Evolutionary conservation across 1,140 invertebrate species (phyloP).

Genomic region (Drosophila mayri): DNA sequence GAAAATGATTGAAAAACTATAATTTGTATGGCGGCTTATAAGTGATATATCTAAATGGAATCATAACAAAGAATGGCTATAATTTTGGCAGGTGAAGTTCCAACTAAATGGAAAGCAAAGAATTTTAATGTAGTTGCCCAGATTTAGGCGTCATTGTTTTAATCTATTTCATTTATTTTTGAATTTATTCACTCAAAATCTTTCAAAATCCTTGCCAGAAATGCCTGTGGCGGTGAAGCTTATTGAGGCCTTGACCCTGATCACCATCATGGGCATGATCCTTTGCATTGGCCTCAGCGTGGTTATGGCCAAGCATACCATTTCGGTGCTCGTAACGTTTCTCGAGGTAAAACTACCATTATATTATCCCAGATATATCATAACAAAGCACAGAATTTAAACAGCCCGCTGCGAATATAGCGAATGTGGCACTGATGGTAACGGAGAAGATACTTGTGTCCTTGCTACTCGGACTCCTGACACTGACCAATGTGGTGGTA

Average conservation of each 20-base stretch:
- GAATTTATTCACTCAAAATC: background rate
- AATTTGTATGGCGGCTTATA: constrained; percentile 54
- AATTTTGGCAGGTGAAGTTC: too few relatives aligned
- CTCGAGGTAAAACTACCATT: constrained; percentile 37
- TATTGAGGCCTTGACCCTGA: constrained; percentile 54
- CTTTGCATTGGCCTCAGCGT: constrained; percentile 60
- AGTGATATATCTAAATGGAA: constrained; percentile 33
- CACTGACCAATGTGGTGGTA: constrained; percentile 50
- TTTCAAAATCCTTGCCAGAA: constrained; percentile 10
- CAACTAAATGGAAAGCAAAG: too few relatives aligned
- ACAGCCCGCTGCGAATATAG: constrained; percentile 64
- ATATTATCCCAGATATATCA: background rate
- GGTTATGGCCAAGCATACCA: constrained; percentile 45
- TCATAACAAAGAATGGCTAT: background rate
- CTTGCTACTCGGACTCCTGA: constrained; percentile 16
- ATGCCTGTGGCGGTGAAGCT: constrained; percentile 67
- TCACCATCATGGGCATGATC: constrained; percentile 64
- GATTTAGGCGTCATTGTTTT: background rate
- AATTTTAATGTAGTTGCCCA: background rate
- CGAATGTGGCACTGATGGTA: constrained; percentile 28
- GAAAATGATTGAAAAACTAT: constrained; percentile 69
- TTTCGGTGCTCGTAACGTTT: constrained; percentile 41
- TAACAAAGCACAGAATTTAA: rapidly evolving
- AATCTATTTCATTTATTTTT: background rate
- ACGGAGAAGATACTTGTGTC: constrained; percentile 61